Evolutionary conservation across 1,140 invertebrate species (phyloP).

Genomic region (Scylla paramamosain): DNA sequence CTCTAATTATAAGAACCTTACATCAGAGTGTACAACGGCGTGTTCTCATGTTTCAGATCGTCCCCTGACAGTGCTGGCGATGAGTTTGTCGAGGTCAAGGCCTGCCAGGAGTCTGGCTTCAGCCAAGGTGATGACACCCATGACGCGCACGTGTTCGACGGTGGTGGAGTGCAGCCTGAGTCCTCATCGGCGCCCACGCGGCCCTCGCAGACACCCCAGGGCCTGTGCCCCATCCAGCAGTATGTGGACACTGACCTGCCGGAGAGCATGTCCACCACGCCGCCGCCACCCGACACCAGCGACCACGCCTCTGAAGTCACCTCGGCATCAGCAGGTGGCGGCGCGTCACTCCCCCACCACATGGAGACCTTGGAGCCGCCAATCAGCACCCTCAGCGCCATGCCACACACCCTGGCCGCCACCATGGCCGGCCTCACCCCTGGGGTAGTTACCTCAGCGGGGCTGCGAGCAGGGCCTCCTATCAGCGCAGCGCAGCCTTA

Average conservation of each 20-base stretch:
- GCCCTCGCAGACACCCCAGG: conserved; percentile 28
- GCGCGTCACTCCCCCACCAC: conserved; percentile 44
- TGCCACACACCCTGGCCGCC: conserved; percentile 62
- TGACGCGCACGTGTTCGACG: conserved; percentile 75
- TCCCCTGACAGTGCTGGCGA: conserved; percentile 77
- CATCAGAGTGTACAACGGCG: not conserved
- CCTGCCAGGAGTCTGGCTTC: conserved; percentile 62
- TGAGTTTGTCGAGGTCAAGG: conserved; percentile 72
- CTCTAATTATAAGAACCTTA: not conserved
- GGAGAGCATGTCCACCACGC: conserved; percentile 73
- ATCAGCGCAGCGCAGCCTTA: conserved; percentile 51
- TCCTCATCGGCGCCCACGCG: conserved; percentile 65
- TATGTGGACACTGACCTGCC: conserved; percentile 52
- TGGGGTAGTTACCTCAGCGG: conserved; percentile 55
- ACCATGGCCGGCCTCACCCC: conserved; percentile 62
- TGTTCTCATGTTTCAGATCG: conserved; percentile 54
- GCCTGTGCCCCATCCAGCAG: conserved; percentile 31
- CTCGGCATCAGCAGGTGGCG: conserved; percentile 42
- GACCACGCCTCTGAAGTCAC: conserved; percentile 63
- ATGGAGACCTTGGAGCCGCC: conserved; percentile 55
- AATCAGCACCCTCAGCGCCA: conserved; percentile 30
- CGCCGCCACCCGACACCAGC: conserved; percentile 73
- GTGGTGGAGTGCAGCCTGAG: conserved; percentile 73
- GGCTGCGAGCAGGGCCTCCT: conserved; percentile 56
- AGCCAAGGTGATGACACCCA: conserved; percentile 65